Evolutionary conservation across 2,797 vertebrate genomes (phyloP), one percentile per base, ranked within the genome.

Genomic region (Rhincodon typus): DNA sequence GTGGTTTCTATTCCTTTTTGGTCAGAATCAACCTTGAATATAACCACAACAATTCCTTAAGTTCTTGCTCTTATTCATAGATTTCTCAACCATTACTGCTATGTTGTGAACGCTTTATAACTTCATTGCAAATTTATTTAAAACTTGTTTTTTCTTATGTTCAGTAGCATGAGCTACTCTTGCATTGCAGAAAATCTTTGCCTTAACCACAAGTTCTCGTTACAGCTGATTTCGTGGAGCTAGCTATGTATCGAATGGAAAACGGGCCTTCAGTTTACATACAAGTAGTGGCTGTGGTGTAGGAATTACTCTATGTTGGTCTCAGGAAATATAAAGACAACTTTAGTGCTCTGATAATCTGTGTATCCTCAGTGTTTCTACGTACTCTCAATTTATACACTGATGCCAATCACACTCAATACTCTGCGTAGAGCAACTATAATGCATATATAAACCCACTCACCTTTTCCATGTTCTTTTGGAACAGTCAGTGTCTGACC

Each of bases 401-500:
- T 46, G 50, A 70, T 42, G 74, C 42, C 23, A 74, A 34, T 74
- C 27, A 34, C 4, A 30, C 66, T 94, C 70, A 23, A 46, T 74
- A 77, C 17, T 74, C 46, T 34, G 27, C 38, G 21, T 50, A 95
- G 46, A 77, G 46, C n/a, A 42, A 30, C 15, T 50, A 15, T 53
- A n/a, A 19, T 53, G 19, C 42, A 74, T n/a, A 46, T 95, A 30
- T 93, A 86, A 15, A 69, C n/a, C 15, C 38, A 46, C 96, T 95
- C 98, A 99, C 99, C 99, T 98, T 98, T 98, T 96, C 98, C 97
- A 97, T 98, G 98, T 96, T 97, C 98, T 96, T 98, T 96, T 94
- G 98, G 98, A 96, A 98, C 97, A 96, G 96, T 98, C 96, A 98
- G 97, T 96, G 98, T 99, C 96, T 98, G 98, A 96, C 99, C 98